Percentiles rank a stretch among this genome's conserved stretches.
Conservation (phyloP, 2,888 invertebrate species). For the Leistus spinibarbis region DNA sequence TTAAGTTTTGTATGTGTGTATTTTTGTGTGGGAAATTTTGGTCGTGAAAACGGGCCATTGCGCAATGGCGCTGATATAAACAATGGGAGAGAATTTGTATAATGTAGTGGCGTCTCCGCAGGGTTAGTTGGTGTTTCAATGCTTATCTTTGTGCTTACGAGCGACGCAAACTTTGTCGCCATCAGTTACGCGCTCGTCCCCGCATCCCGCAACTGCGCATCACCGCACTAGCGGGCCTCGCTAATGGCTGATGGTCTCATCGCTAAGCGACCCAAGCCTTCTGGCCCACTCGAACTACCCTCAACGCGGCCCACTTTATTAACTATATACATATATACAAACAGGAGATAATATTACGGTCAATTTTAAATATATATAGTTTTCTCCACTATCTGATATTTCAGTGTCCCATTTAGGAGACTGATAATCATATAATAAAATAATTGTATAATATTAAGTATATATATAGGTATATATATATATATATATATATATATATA, state of each 20-base stretch:
- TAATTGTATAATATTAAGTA: no score
- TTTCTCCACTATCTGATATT: no score
- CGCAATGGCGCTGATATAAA: constrained; percentile 21
- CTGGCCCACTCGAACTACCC: neutral
- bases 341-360: neutral
- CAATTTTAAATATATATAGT: no score
- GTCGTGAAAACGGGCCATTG: no score
- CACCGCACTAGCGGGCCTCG: neutral
- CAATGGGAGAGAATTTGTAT: constrained; percentile 37
- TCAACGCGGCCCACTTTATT: neutral
- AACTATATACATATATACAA: neutral
- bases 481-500: no score
- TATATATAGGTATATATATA: no score
- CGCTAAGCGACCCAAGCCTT: neutral
- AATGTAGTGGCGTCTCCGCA: constrained; percentile 28
- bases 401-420: no score
- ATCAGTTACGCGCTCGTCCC: constrained; percentile 19
- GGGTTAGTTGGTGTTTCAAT: neutral
- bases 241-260: neutral
- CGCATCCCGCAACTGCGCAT: constrained; percentile 9
- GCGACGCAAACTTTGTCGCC: constrained; percentile 31
- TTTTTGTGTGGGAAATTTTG: no score
- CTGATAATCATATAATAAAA: no score
- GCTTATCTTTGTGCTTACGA: constrained; percentile 27
- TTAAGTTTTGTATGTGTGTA: no score